These are phyloP conservation scores for Atrina japonica DNA, from an alignment of 2,888 invertebrate genomes.

Conservation along the genomic window DNA sequence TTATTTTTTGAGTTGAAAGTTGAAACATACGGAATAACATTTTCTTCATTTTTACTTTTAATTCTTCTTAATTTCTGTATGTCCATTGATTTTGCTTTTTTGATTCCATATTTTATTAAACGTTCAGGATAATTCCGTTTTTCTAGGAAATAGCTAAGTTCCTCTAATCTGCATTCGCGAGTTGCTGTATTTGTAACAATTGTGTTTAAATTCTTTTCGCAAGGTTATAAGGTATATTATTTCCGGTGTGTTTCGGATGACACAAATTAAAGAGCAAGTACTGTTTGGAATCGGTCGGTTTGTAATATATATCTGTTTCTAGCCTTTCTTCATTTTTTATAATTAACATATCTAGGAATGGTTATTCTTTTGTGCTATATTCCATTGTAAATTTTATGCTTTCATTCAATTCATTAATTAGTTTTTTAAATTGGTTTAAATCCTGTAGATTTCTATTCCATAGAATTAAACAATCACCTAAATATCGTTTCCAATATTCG, in stretches of 20 bases:
- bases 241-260: conserved; percentile 33
- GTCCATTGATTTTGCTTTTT: neutral
- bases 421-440: conserved; percentile 5
- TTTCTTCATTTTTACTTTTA: too few species aligned
- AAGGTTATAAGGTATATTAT: conserved; percentile 16
- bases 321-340: conserved; percentile 3
- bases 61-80: too few species aligned
- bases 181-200: conserved; percentile 1
- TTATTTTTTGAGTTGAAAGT: too few species aligned
- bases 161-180: neutral
- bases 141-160: neutral
- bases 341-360: conserved; percentile 30
- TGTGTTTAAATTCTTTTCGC: conserved; percentile 18
- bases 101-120: conserved; percentile 7
- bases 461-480: conserved; percentile 43
- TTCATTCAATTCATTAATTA: conserved; percentile 10
- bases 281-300: conserved; percentile 1
- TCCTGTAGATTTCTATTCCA: conserved; percentile 14
- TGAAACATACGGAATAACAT: too few species aligned
- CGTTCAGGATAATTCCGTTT: conserved; percentile 7
- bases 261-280: too few species aligned
- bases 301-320: conserved; percentile 30
- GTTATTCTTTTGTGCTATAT: conserved; percentile 10
- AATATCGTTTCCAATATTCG: conserved; percentile 34
- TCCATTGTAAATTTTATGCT: conserved; percentile 34